A percentile compares a stretch with the other conserved stretches of the same genome.
Evolutionary conservation across 1,140 invertebrate species (phyloP).

Genomic region (Pogonus chalceus): DNA sequence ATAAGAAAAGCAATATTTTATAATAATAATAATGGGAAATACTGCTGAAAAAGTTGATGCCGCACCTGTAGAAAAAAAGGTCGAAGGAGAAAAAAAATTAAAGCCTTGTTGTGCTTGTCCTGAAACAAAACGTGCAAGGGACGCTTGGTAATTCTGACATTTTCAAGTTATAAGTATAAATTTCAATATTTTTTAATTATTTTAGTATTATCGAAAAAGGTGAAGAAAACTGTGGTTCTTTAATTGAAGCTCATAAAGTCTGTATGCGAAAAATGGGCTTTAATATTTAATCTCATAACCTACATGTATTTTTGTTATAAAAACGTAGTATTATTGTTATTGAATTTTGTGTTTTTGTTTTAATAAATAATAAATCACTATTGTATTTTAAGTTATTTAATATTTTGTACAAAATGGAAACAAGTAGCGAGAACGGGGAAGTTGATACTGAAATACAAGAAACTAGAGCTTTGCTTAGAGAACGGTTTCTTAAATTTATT

Average conservation of each 20-base stretch:
- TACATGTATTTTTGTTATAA: slow-evolving; percentile 8
- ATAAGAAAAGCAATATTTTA: too few species aligned
- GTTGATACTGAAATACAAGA: slow-evolving; percentile 16
- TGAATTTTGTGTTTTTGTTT: neutral
- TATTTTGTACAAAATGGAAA: neutral
- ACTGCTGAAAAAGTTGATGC: neutral
- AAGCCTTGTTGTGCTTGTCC: slow-evolving; percentile 98
- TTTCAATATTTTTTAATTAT: slow-evolving; percentile 26
- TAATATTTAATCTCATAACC: slow-evolving; percentile 59
- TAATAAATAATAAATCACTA: neutral
- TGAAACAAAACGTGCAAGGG: slow-evolving; percentile 84
- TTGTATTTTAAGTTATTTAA: neutral
- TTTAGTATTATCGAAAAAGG: slow-evolving; percentile 87
- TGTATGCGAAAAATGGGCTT: slow-evolving; percentile 95
- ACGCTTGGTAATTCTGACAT: slow-evolving; percentile 79
- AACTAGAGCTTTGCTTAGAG: slow-evolving; percentile 22
- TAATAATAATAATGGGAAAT: neutral
- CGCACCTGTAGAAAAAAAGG: neutral
- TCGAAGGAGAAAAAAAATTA: slow-evolving; percentile 46
- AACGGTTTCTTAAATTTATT: slow-evolving; percentile 20
- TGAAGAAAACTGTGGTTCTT: slow-evolving; percentile 78
- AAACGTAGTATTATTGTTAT: too few species aligned
- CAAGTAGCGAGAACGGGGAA: neutral
- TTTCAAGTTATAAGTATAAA: neutral
- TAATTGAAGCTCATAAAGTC: slow-evolving; percentile 93